phyloP scores from a whole-genome alignment of 2,797 vertebrate species.

The Denticeps clupeoides region DNA sequence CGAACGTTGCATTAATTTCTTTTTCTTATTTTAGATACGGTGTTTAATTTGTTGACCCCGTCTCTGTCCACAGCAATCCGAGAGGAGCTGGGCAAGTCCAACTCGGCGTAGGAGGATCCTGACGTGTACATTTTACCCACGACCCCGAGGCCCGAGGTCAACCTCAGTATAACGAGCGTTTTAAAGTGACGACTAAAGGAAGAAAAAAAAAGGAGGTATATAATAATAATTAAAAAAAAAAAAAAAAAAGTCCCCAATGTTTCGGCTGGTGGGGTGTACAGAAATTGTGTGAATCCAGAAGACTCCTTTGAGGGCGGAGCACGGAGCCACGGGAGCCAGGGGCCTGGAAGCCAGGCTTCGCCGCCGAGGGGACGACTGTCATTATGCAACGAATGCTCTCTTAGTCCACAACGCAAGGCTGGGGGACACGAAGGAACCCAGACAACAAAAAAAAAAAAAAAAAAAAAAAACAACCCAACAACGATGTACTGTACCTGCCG shows the following conservation, averaged over 20 bases:
- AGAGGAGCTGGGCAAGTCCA: slow-evolving; percentile 92
- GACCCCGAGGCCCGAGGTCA: slow-evolving; percentile 53
- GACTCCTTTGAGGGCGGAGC: too few species aligned
- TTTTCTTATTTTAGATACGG: too few species aligned
- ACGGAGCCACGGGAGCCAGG: too few species aligned
- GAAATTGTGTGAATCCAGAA: slow-evolving; percentile 36
- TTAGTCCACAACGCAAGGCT: too few species aligned
- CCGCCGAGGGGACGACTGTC: too few species aligned
- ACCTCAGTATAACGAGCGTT: slow-evolving; percentile 50
- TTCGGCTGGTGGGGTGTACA: slow-evolving; percentile 28
- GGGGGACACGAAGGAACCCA: too few species aligned
- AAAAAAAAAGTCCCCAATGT: slow-evolving; percentile 9
- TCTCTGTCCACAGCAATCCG: slow-evolving; percentile 74
- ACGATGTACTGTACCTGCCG: too few species aligned
- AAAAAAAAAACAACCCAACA: too few species aligned
- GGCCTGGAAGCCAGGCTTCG: too few species aligned
- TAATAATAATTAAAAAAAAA: slow-evolving; percentile 29
- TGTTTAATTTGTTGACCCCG: neutral
- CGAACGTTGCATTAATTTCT: too few species aligned
- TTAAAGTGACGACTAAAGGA: slow-evolving; percentile 61
- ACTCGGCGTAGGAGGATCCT: slow-evolving; percentile 69
- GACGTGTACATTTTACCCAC: slow-evolving; percentile 47
- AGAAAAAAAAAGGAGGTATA: slow-evolving; percentile 46
- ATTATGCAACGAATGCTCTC: too few species aligned
- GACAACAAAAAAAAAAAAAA: too few species aligned